A percentile compares a stretch with the other conserved stretches of the same genome.
Conservation (phyloP, 2,888 invertebrate genomes). For the Drosophila neonasuta region DNA sequence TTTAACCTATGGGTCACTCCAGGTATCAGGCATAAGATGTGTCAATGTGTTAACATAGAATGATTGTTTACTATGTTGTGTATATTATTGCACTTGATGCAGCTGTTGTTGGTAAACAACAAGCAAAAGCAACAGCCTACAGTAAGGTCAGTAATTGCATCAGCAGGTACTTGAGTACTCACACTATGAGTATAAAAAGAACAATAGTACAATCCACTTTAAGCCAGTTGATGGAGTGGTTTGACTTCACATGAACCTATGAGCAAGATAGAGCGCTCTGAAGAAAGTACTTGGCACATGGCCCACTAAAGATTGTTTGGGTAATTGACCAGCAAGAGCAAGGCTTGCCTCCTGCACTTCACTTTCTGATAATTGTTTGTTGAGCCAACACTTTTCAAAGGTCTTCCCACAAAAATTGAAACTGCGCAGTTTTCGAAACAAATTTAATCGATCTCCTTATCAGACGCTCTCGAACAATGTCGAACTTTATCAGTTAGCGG, state of each 20-base stretch:
- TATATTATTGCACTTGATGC: not conserved
- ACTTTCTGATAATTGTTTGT: conserved; percentile 23
- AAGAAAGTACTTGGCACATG: conserved; percentile 5
- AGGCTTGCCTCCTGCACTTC: not conserved
- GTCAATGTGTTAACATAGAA: conserved; percentile 1
- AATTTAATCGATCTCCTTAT: conserved; percentile 35
- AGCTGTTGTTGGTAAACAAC: conserved; percentile 40
- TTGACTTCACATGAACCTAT: conserved; percentile 43
- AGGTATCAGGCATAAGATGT: conserved; percentile 2
- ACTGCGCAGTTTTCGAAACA: conserved; percentile 44
- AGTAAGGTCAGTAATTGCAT: conserved; percentile 58
- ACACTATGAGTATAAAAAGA: not conserved
- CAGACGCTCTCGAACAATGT: conserved; percentile 31
- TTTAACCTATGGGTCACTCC: conserved; percentile 8
- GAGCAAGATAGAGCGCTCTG: conserved; percentile 16
- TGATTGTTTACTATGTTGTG: conserved; percentile 14
- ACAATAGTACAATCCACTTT: conserved; percentile 25
- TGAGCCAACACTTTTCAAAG: conserved; percentile 18
- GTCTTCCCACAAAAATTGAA: not conserved
- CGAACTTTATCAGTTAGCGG: conserved; percentile 22
- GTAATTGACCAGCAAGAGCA: not conserved
- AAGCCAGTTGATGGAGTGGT: conserved; percentile 28
- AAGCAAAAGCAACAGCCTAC: not conserved
- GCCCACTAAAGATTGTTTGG: not conserved
- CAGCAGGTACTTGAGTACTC: conserved; percentile 33